Percentiles rank a stretch among this genome's conserved stretches.
Conservation (phyloP, 2,888 invertebrate species). For the Nysson spinosus region DNA sequence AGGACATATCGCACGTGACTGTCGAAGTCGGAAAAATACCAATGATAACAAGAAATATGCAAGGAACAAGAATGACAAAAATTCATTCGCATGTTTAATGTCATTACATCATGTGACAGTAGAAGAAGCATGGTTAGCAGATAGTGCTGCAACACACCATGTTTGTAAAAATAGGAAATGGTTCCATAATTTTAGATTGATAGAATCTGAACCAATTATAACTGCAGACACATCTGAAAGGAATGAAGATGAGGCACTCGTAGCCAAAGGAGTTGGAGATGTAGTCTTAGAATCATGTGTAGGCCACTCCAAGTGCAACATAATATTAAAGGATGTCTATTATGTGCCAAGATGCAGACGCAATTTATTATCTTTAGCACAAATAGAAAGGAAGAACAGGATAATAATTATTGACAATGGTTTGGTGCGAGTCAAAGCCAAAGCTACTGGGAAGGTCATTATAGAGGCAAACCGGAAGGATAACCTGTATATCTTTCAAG, state of each 20-base stretch:
- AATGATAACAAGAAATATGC: background rate
- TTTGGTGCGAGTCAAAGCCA: conserved; percentile 3
- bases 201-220: conserved; percentile 10
- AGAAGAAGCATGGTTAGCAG: conserved; percentile 32
- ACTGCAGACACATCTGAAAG: background rate
- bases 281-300: conserved; percentile 7
- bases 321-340: too few species aligned
- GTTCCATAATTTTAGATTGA: conserved; percentile 15
- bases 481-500: conserved; percentile 8
- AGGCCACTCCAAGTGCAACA: too few species aligned
- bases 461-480: conserved; percentile 6
- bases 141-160: conserved; percentile 31
- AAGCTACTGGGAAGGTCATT: conserved; percentile 5
- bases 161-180: conserved; percentile 26
- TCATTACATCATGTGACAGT: conserved; percentile 20
- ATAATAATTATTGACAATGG: conserved; percentile 12
- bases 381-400: conserved; percentile 18
- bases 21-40: background rate
- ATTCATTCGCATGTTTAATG: conserved; percentile 1
- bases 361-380: conserved; percentile 20
- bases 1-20: conserved; percentile 3
- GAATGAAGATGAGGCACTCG: background rate
- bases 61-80: background rate
- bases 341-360: background rate
- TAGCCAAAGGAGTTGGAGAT: conserved; percentile 8